Evolutionary conservation across 2,888 invertebrate species (phyloP).

Genomic region (Campoplex nolae): DNA sequence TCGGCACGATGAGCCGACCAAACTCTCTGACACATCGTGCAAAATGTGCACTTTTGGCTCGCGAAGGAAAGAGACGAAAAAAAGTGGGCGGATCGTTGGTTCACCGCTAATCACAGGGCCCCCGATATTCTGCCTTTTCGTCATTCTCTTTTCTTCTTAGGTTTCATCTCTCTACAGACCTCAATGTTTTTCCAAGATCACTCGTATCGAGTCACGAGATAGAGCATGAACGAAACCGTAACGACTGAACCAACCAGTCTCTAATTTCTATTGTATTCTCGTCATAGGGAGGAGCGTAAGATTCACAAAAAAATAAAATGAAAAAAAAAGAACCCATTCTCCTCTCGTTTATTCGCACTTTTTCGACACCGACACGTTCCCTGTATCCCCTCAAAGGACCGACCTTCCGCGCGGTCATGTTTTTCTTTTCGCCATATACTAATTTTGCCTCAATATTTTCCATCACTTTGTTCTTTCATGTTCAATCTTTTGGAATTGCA

Average conservation of each 20-base stretch:
- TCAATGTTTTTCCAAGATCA: slow-evolving; percentile 71
- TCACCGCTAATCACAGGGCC: slow-evolving; percentile 60
- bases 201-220: slow-evolving; percentile 69
- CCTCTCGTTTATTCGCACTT: slow-evolving; percentile 58
- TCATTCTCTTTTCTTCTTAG: slow-evolving; percentile 32
- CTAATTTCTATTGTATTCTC: slow-evolving; percentile 60
- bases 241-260: slow-evolving; percentile 43
- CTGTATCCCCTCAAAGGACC: background rate
- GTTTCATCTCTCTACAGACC: background rate
- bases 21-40: slow-evolving; percentile 22
- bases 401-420: background rate
- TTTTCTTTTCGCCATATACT: background rate
- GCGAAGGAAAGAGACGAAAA: slow-evolving; percentile 14
- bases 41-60: slow-evolving; percentile 48
- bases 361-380: slow-evolving; percentile 42
- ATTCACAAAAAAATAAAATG: background rate
- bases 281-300: slow-evolving; percentile 19
- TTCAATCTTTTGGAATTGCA: background rate
- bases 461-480: background rate
- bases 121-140: slow-evolving; percentile 43
- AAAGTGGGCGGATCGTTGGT: slow-evolving; percentile 42
- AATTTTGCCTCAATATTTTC: background rate
- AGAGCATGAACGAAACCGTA: slow-evolving; percentile 59
- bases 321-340: slow-evolving; percentile 30
- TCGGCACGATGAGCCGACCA: slow-evolving; percentile 21